Base-by-base conservation (phyloP, 2,113 vertebrate species). In the Ammodramus savannarum region DNA sequence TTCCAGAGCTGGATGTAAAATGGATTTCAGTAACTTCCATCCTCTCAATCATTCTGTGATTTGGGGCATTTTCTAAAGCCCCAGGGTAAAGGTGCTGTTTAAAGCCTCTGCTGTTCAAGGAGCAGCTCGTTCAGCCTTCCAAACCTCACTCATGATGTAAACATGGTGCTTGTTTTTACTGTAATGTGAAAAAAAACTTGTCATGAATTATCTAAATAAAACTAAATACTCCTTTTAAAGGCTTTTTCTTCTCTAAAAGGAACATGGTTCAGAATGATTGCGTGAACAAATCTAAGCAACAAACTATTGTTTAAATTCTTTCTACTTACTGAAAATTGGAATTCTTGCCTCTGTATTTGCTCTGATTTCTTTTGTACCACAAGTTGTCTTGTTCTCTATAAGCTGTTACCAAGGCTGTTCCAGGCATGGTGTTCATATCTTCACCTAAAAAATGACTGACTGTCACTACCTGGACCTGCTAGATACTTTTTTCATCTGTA, bases 171-270 rank as follows among this genome's bases (percentile, higher is more conserved):
- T 69, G 61, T 77, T 96, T 52, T 75, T 65, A 84, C 39, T 94
- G 34, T 29, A 83, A 69, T 2, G 3, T 89, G 73, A 72, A 54
- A 87, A 91, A 94, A 49, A 29, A 49, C 61, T 32, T 81, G 58
- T 85, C 90, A 97, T 96, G 68, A 94, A 94, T 97, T 98, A 86
- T 93, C 49, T 72, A 67, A 82, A 94, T 94, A 91, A 93, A 96
- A 89, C 52, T 4, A 77, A 85, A 66, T 49, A 69, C 9, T 87
- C 44, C 36, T 76, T 91, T 90, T 38, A 84, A 59, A 91, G 83
- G 55, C n/a, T 20, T 91, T 69, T 95, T 94, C 43, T 32, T 13
- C 8, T 62, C 25, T 9, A 15, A 48, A 90, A 36, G 19, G 5
- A 95, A 29, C 13, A 5, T 20, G 58, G 81, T 82, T 89, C 72